Conservation (phyloP, 1,140 invertebrate species). For the Eufriesea mexicana region DNA sequence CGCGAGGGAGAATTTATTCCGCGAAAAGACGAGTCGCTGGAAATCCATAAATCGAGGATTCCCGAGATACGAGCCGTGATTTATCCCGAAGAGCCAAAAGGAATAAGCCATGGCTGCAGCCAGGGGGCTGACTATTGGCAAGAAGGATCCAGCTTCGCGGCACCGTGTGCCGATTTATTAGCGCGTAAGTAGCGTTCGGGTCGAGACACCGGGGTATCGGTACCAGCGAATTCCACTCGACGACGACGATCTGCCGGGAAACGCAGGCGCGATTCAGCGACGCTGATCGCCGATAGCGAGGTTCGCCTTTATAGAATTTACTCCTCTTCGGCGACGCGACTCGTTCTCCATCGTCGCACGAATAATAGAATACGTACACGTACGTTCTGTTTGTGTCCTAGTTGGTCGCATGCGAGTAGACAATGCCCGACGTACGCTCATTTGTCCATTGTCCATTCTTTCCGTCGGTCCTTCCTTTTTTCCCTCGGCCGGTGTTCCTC, state of each 20-base stretch:
- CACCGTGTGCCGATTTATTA: conserved; percentile 10
- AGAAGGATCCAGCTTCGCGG: not conserved
- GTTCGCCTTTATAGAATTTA: not conserved
- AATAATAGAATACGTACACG: not conserved
- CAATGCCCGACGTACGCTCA: conserved; percentile 12
- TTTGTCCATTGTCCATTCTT: conserved; percentile 38
- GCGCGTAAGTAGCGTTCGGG: not conserved
- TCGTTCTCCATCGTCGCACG: not conserved
- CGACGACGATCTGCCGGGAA: too few relatives aligned
- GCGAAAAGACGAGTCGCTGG: conserved; percentile 43
- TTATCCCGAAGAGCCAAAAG: conserved; percentile 35
- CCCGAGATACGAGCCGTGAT: conserved; percentile 40
- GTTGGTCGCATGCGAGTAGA: not conserved
- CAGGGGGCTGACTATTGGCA: not conserved
- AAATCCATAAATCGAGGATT: conserved; percentile 47
- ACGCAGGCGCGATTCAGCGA: too few relatives aligned
- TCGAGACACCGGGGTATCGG: too few relatives aligned
- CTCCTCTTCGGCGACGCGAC: not conserved
- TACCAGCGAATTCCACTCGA: too few relatives aligned
- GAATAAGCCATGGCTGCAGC: not conserved
- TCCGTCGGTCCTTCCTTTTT: conserved; percentile 5
- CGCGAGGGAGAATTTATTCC: conserved; percentile 41
- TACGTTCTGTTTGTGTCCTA: not conserved
- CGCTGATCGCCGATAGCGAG: not conserved
- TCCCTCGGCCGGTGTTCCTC: conserved; percentile 12